Base-by-base conservation (phyloP, 2,113 vertebrate species). In the Leptocoma aspasia region DNA sequence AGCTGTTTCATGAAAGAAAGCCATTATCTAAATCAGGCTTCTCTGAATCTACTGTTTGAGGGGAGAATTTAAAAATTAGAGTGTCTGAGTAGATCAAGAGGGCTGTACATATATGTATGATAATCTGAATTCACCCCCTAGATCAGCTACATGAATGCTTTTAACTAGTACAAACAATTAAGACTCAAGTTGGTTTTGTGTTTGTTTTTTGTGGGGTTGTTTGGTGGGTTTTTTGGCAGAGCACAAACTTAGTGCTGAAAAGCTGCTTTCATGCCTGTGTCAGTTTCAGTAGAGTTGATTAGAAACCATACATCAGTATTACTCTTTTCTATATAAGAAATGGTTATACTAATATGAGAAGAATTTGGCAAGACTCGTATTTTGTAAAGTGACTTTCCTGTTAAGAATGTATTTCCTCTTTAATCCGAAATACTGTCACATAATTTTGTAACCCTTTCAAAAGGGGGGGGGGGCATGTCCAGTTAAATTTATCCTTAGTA, bases 341-440 rank as follows among this genome's bases (percentile, higher is more conserved):
- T 59, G 13, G 28, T 57, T 75, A 42, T 66, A 52, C 31, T 76
- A 72, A 72, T 30, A 31, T 1, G 11, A 78, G 60, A 71, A 93
- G 64, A 86, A 81, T 91, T 95, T 95, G 85, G 82, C 88, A 95
- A 94, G 79, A 73, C 41, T 52, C 26, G 41, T 77, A 44, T 96
- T 97, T 94, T 90, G 90, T 86, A 86, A 94, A 95, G 47, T 73
- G 59, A 52, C 82, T 92, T 96, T 85, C 54, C 68, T 0, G 23
- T 85, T 83, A 91, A 95, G 79, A 86, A 83, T 70, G 75, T 57
- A 59, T 96, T 97, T 97, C 93, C 89, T 93, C 91, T 82, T 86
- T 78, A 56, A 59, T 85, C 33, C 35, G 82, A 93, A 93, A 90
- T 70, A 77, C 42, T 47, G 6, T 88, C 4, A 8, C 19, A 5